Percentiles rank a stretch among this genome's conserved stretches.
Evolutionary conservation across 2,797 vertebrate species (phyloP).

Genomic region (Eurystomus glaucurus): DNA sequence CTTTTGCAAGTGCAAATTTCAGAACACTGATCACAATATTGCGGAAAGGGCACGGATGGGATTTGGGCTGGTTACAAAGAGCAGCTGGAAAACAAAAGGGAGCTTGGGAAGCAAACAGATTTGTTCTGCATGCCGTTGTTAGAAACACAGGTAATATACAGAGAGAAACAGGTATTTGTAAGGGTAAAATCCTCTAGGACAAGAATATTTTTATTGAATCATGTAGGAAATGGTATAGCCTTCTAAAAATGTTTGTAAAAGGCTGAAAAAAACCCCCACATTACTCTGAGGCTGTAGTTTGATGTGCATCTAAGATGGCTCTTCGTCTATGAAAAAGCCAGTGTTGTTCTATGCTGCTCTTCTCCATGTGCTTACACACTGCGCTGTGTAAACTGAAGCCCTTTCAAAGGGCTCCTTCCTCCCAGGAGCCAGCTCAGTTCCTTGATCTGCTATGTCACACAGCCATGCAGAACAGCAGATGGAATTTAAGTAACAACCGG

Average conservation of each 20-base stretch:
- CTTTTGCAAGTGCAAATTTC: neutral
- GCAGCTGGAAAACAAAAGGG: neutral
- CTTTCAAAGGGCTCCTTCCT: neutral
- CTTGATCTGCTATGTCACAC: neutral
- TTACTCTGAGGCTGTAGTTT: neutral
- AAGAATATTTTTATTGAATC: neutral
- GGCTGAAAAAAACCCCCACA: neutral
- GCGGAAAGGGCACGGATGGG: neutral
- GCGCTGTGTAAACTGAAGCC: neutral
- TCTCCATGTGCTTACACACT: neutral
- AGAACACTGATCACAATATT: neutral
- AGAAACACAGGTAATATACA: neutral
- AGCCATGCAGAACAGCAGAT: neutral
- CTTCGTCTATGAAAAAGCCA: neutral
- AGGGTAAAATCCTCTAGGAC: neutral
- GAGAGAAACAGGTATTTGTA: neutral
- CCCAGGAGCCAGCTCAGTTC: neutral
- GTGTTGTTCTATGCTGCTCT: neutral
- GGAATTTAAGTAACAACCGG: rapidly evolving
- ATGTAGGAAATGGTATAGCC: neutral
- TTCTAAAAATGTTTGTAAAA: neutral
- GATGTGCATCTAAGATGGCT: neutral
- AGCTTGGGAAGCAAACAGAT: neutral
- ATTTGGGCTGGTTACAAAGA: neutral
- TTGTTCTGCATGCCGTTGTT: neutral